Percentiles rank a stretch among this genome's conserved stretches.
Conservation (phyloP, 1,140 invertebrate species). For the Rhyacophila brunnea region DNA sequence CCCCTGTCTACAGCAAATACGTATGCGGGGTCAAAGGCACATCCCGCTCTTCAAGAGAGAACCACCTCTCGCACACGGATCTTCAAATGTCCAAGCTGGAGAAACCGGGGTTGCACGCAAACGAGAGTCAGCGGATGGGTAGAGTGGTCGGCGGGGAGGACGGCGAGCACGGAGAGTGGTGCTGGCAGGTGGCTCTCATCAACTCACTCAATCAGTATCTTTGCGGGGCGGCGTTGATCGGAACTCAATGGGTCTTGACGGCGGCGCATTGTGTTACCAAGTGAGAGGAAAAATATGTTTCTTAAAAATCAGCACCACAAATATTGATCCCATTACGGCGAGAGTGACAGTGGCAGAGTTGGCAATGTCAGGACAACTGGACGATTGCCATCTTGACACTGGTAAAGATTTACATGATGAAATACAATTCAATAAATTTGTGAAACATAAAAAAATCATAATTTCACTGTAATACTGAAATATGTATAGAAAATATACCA, state of each 20-base stretch:
- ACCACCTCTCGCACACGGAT: conserved; percentile 1
- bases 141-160: conserved; percentile 90
- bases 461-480: no score
- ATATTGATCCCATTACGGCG: no score
- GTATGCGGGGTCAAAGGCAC: conserved; percentile 85
- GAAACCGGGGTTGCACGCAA: not conserved
- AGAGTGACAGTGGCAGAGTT: no score
- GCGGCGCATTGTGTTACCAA: conserved; percentile 95
- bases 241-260: conserved; percentile 91
- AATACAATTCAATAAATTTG: no score
- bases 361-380: no score
- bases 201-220: conserved; percentile 92
- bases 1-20: conserved; percentile 81
- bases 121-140: conserved; percentile 44
- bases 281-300: no score
- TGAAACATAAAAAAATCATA: no score
- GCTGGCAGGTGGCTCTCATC: conserved; percentile 93
- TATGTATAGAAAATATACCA: no score
- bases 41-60: conserved; percentile 27
- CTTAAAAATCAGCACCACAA: no score
- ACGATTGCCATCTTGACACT: no score
- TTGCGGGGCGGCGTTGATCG: conserved; percentile 93
- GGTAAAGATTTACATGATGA: no score
- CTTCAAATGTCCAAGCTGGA: conserved; percentile 1
- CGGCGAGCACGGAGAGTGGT: conserved; percentile 88